Evolutionary conservation across 2,888 invertebrate species (phyloP).

Genomic region (Polietes domitor): DNA sequence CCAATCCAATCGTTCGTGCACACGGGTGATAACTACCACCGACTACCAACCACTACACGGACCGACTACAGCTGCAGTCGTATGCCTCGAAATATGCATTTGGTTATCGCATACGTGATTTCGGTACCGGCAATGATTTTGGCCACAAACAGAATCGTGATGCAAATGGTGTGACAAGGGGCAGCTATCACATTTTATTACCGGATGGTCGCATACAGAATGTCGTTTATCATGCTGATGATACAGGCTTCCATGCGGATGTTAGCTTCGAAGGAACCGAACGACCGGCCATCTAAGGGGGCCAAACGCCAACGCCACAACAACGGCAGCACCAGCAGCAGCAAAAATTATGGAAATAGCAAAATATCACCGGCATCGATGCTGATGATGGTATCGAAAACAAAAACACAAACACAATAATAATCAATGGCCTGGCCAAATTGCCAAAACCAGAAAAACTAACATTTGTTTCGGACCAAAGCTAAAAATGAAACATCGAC

Average conservation of each 20-base stretch:
- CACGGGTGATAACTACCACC: background rate
- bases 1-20: background rate
- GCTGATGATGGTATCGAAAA: background rate
- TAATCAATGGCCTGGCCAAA: slow-evolving; percentile 5
- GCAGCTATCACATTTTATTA: slow-evolving; percentile 89
- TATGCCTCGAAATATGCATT: slow-evolving; percentile 85
- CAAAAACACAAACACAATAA: background rate
- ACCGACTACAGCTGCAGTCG: slow-evolving; percentile 81
- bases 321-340: background rate
- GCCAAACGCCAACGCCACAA: background rate
- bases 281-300: slow-evolving; percentile 43
- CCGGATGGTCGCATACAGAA: slow-evolving; percentile 91
- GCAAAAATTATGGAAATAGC: background rate
- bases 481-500: slow-evolving; percentile 28
- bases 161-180: slow-evolving; percentile 85
- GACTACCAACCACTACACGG: background rate
- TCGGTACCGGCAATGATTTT: slow-evolving; percentile 87
- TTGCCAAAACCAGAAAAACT: slow-evolving; percentile 1
- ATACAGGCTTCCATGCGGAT: slow-evolving; percentile 89
- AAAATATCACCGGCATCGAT: background rate
- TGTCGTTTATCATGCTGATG: slow-evolving; percentile 89
- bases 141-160: slow-evolving; percentile 88
- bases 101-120: slow-evolving; percentile 88
- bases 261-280: slow-evolving; percentile 84
- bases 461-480: background rate